Percentiles rank a stretch among this genome's conserved stretches.
These are phyloP conservation scores for Lethenteron camtschaticum DNA, from an alignment of 2,113 vertebrate genomes.

Conservation along the genomic window DNA sequence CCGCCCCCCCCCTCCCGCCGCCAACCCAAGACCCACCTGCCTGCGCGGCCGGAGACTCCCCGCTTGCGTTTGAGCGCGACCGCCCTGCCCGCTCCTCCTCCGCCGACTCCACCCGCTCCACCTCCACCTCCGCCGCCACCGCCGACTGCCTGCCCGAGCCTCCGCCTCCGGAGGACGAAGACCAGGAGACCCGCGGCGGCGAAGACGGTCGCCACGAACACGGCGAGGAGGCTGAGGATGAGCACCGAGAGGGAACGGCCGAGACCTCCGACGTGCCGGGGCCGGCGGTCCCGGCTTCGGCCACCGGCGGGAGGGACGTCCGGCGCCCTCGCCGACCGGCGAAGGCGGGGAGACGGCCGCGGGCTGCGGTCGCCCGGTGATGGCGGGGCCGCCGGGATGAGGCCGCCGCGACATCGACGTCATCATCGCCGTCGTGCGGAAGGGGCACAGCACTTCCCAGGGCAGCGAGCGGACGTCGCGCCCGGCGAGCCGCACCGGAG, in stretches of 20 bases:
- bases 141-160: slow-evolving; percentile 45
- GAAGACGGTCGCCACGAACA: slow-evolving; percentile 86
- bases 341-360: slow-evolving; percentile 22
- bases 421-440: slow-evolving; percentile 10
- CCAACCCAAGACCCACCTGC: no score
- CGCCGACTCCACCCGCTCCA: no score
- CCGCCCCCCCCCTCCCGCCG: no score
- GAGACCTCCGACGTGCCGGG: slow-evolving; percentile 47
- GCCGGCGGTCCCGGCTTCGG: slow-evolving; percentile 18
- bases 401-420: slow-evolving; percentile 30
- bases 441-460: slow-evolving; percentile 68
- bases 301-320: no score
- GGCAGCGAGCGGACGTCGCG: slow-evolving; percentile 64
- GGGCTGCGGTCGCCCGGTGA: slow-evolving; percentile 28
- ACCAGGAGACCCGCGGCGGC: slow-evolving; percentile 87
- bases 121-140: slow-evolving; percentile 11
- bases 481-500: slow-evolving; percentile 62
- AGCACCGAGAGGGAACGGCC: slow-evolving; percentile 85
- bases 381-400: slow-evolving; percentile 33
- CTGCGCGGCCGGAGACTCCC: no score
- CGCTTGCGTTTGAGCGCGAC: no score
- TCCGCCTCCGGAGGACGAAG: slow-evolving; percentile 76
- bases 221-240: slow-evolving; percentile 76
- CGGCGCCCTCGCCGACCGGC: background rate
- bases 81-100: no score